Base-by-base conservation (phyloP, 2,113 vertebrate species). In the Catharus minimus region DNA sequence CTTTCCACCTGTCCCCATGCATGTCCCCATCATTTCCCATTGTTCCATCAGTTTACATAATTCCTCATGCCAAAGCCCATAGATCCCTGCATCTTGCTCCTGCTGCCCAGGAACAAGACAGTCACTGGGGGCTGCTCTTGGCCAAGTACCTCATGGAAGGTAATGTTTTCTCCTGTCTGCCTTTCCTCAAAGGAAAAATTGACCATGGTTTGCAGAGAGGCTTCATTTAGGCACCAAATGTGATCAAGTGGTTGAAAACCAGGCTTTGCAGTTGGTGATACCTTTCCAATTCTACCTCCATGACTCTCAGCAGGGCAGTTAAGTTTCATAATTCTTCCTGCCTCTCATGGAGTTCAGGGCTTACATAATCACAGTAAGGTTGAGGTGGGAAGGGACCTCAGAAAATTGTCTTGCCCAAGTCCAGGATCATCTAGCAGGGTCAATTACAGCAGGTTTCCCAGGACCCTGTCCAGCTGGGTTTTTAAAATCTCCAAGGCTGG, bases 401-500 rank as follows among this genome's bases (percentile, higher is more conserved):
- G 41, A 56, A 82, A 30, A 66, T 9, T 0, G 0, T 30, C 22
- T 3, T 12, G 11, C 20, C 33, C 47, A 74, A 87, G 28, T 22
- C 52, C 23, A 50, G 26, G 16, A 17, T 64, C 24, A 49, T 38
- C 47, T 43, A 50, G 44, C 49, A 74, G 57, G 32, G 19, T 44
- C 53, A 66, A 32, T 12, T 36, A 36, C 4, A 73, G 55, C n/a
- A 72, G n/a, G 39, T 38, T 69, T 57, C 33, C 46, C 49, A 67
- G 20, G 4, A 78, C 5, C 1, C 27, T 39, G 26, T 76, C 50
- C 53, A 49, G 30, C 11, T 0, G 0, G 9, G 22, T 9, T 81
- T 83, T 75, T 33, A 7, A 2, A 43, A 39, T 64, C 17, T 52
- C 65, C 39, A 72, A 11, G n/a, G 50, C 13, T 71, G 36, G 28